A percentile compares a stretch with the other conserved stretches of the same genome.
phyloP scores from a whole-genome alignment of 2,113 vertebrate species.

The Pomatorhinus ruficollis region DNA sequence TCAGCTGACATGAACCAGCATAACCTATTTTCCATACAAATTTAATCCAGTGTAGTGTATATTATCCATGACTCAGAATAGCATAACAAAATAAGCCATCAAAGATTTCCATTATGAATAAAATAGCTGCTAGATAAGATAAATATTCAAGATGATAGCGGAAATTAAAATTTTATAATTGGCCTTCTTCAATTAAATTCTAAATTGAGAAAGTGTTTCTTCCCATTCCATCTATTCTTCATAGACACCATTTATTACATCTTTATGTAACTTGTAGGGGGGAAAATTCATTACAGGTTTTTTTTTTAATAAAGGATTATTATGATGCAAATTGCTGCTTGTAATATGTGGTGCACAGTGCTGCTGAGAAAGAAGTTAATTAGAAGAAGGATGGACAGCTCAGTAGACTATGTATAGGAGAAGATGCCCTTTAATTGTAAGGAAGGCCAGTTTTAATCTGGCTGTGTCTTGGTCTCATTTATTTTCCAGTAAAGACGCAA shows the following conservation, averaged over 20 bases:
- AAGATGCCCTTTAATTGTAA: not conserved
- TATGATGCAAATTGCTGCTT: constrained; percentile 5
- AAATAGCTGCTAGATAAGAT: constrained; percentile 55
- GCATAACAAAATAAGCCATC: constrained; percentile 46
- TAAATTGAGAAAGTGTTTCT: not conserved
- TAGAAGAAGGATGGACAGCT: not conserved
- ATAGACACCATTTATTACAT: not conserved
- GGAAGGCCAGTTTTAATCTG: not conserved
- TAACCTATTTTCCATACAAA: constrained; percentile 58
- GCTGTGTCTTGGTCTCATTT: not conserved
- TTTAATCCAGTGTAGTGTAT: constrained; percentile 23
- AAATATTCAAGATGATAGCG: constrained; percentile 31
- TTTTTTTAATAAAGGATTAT: not conserved
- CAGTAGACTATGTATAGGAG: not conserved
- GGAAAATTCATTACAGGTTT: not conserved
- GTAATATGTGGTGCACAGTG: not conserved
- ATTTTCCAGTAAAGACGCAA: not conserved
- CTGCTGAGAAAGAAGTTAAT: not conserved
- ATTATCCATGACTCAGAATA: constrained; percentile 30
- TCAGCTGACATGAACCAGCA: constrained; percentile 2
- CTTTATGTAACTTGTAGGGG: not conserved
- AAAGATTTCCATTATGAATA: constrained; percentile 48
- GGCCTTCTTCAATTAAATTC: constrained; percentile 39
- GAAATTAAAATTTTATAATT: constrained; percentile 64
- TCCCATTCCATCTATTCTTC: constrained; percentile 2